Conservation (phyloP, 1,140 invertebrate species). For the Lucilia cuprina region DNA sequence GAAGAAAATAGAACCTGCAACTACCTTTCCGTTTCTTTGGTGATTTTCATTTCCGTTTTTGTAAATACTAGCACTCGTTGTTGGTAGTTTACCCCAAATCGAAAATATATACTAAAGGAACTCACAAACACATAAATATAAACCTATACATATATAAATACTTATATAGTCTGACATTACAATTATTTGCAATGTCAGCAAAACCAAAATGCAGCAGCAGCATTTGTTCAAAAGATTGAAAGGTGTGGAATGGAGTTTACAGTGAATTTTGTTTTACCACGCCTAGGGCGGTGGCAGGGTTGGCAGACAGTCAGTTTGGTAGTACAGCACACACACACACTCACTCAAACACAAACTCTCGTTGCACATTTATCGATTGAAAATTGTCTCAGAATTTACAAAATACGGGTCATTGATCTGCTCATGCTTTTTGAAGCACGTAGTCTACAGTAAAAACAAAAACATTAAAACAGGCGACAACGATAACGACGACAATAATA, state of each 20-base stretch:
- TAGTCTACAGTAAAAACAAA: neutral
- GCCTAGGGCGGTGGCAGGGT: constrained; percentile 2
- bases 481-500: neutral
- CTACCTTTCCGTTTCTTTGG: constrained; percentile 9
- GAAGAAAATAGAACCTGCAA: neutral
- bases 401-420: constrained; percentile 6
- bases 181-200: constrained; percentile 7
- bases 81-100: neutral
- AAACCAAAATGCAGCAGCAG: neutral
- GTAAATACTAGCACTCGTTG: neutral
- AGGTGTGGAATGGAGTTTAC: neutral
- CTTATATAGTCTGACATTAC: neutral
- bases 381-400: constrained; percentile 7
- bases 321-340: neutral
- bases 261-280: neutral
- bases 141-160: neutral
- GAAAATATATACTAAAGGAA: neutral
- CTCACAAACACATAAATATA: neutral
- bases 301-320: neutral
- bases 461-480: neutral
- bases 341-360: neutral
- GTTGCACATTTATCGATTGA: constrained; percentile 14
- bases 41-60: constrained; percentile 8
- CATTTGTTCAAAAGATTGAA: neutral
- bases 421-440: constrained; percentile 13